Percentiles rank a stretch among this genome's conserved stretches.
Conservation (phyloP, 2,797 vertebrate species). For the Micromesistius poutassou region DNA sequence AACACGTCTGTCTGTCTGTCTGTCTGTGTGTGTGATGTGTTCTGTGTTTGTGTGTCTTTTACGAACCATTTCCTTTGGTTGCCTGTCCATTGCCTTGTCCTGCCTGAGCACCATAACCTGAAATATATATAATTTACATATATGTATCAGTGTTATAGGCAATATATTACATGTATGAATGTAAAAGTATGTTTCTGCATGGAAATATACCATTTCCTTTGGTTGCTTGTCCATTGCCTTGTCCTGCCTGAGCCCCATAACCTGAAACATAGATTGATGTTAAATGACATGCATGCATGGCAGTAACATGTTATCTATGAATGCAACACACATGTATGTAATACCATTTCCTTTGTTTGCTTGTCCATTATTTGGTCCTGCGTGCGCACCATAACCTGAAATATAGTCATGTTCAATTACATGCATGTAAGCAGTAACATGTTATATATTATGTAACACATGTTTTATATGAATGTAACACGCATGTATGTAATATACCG, state of each 20-base stretch:
- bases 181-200: neutral
- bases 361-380: slow-evolving; percentile 28
- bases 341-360: slow-evolving; percentile 45
- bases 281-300: neutral
- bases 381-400: slow-evolving; percentile 47
- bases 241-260: neutral
- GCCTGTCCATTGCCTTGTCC: neutral
- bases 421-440: no score
- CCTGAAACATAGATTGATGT: no score
- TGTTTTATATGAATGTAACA: no score
- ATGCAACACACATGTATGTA: no score
- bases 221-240: neutral
- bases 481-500: neutral
- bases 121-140: neutral
- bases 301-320: no score
- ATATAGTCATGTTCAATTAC: no score
- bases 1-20: neutral
- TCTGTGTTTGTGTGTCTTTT: no score
- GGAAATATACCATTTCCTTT: neutral
- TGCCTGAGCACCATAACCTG: slow-evolving; percentile 8
- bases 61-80: neutral
- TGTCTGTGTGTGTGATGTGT: neutral
- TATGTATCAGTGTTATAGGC: no score
- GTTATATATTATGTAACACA: no score
- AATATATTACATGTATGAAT: neutral